phyloP scores from a whole-genome alignment of 2,797 vertebrate species.

The Sebastes matsubarae region DNA sequence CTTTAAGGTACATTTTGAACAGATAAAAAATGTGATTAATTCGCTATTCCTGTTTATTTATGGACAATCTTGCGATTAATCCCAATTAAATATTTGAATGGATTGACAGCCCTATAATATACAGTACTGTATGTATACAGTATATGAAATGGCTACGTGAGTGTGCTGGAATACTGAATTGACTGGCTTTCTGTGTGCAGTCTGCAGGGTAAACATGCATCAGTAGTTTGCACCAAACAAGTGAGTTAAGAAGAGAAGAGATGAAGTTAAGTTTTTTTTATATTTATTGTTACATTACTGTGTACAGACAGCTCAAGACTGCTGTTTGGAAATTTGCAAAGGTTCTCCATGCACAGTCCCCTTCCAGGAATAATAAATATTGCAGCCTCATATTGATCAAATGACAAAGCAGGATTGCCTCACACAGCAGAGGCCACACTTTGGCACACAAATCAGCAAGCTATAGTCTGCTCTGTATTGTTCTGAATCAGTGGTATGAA shows the following conservation, averaged over 20 bases:
- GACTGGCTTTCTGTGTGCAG: background rate
- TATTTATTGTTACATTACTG: slow-evolving; percentile 36
- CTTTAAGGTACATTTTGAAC: too few species aligned
- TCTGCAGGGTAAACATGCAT: background rate
- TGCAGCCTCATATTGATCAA: slow-evolving; percentile 69
- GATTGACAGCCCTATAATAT: too few species aligned
- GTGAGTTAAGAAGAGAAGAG: background rate
- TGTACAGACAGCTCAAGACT: slow-evolving; percentile 23
- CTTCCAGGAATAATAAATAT: slow-evolving; percentile 72
- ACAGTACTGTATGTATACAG: too few species aligned
- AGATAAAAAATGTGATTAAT: too few species aligned
- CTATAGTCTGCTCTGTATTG: slow-evolving; percentile 4
- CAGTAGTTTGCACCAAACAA: slow-evolving; percentile 5
- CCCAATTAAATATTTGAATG: too few species aligned
- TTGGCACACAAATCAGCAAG: slow-evolving; percentile 53
- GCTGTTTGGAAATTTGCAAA: slow-evolving; percentile 49
- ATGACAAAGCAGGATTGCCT: slow-evolving; percentile 68
- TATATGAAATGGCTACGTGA: background rate
- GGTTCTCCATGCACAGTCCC: slow-evolving; percentile 24
- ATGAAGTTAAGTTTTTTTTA: background rate
- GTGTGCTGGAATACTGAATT: background rate
- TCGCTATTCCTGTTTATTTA: too few species aligned
- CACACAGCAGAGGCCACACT: slow-evolving; percentile 48
- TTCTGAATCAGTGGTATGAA: slow-evolving; percentile 22
- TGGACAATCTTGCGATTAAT: too few species aligned